Conservation (phyloP, 2,797 vertebrate genomes). For the Champsocephalus esox region DNA sequence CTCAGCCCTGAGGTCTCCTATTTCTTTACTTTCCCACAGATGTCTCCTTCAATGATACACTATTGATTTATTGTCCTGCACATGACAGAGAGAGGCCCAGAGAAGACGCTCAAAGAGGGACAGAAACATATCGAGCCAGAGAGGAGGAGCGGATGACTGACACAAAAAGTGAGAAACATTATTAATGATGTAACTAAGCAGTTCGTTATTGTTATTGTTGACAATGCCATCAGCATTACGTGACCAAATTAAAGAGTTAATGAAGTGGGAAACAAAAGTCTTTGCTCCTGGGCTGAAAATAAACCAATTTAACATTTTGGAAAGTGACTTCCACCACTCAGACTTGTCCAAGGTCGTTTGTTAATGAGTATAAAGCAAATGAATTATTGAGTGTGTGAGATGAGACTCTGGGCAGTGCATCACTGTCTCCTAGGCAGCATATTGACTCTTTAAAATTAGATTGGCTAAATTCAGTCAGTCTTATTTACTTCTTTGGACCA, state of each 20-base stretch:
- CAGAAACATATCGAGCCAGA: conserved; percentile 36
- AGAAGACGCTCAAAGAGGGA: conserved; percentile 48
- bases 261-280: background rate
- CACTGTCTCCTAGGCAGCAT: conserved; percentile 36
- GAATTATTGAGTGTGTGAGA: conserved; percentile 59
- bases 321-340: conserved; percentile 25
- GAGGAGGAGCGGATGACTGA: conserved; percentile 21
- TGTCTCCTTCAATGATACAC: conserved; percentile 72
- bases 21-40: conserved; percentile 71
- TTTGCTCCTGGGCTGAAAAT: background rate
- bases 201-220: conserved; percentile 44
- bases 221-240: conserved; percentile 22
- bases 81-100: conserved; percentile 53
- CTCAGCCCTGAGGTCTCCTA: conserved; percentile 57
- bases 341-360: conserved; percentile 46
- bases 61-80: conserved; percentile 74
- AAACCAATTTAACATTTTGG: conserved; percentile 13
- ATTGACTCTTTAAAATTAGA: conserved; percentile 47
- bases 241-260: background rate
- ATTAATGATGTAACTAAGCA: conserved; percentile 50
- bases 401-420: conserved; percentile 38
- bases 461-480: background rate
- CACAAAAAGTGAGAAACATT: conserved; percentile 48
- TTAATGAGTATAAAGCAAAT: conserved; percentile 53
- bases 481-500: conserved; percentile 7